Evolutionary conservation across 2,797 vertebrate genomes (phyloP).

Genomic region (Parotocinclus haroldoi): DNA sequence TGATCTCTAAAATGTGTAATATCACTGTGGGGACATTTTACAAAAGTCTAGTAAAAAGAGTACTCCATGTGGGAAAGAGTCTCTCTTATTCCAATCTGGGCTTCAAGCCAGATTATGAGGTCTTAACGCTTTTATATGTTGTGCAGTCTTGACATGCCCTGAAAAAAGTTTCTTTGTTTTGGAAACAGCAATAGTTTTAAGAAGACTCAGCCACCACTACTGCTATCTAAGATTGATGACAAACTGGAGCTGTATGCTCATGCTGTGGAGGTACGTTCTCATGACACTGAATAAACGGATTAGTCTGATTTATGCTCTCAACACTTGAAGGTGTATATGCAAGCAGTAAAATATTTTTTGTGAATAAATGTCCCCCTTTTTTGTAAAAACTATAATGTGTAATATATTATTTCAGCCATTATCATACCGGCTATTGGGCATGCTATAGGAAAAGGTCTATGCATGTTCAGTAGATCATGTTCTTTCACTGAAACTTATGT

Average conservation of each 20-base stretch:
- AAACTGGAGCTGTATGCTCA: constrained; percentile 88
- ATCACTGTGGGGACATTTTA: constrained; percentile 13
- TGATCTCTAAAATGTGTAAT: constrained; percentile 23
- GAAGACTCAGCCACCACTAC: constrained; percentile 80
- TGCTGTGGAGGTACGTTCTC: constrained; percentile 83
- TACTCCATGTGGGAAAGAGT: constrained; percentile 14
- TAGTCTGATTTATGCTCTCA: no score
- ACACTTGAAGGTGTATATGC: no score
- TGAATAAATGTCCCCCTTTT: no score
- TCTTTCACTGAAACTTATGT: no score
- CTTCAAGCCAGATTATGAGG: constrained; percentile 16
- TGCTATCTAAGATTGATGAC: constrained; percentile 84
- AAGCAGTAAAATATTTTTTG: no score
- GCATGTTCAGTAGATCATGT: no score
- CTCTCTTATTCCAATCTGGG: constrained; percentile 16
- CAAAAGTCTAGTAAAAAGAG: constrained; percentile 4
- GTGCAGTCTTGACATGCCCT: constrained; percentile 13
- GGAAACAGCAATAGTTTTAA: constrained; percentile 83
- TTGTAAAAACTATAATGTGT: no score
- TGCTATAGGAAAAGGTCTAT: no score
- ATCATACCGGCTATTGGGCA: no score
- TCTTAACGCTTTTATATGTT: constrained; percentile 20
- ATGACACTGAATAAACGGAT: background rate
- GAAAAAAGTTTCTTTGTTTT: constrained; percentile 37
- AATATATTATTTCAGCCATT: no score